These are phyloP conservation scores for Iselma pallidipennis DNA, from an alignment of 2,888 invertebrate genomes.

Conservation along the genomic window DNA sequence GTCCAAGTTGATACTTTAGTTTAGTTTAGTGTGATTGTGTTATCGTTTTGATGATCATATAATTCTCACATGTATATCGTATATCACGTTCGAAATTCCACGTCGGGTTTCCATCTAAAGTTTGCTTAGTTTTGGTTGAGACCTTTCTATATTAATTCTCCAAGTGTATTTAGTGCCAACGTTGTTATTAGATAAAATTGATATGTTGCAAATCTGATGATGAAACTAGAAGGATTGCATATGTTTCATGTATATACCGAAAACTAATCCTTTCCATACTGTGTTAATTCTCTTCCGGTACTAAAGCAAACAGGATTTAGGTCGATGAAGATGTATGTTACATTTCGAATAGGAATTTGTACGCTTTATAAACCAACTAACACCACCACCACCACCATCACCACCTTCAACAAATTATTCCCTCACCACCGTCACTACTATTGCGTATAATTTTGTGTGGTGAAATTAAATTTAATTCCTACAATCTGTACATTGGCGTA, in stretches of 20 bases:
- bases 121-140: background rate
- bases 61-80: background rate
- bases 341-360: background rate
- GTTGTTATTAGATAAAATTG: background rate
- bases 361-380: background rate
- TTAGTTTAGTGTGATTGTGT: background rate
- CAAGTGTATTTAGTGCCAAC: background rate
- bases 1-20: background rate
- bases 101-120: background rate
- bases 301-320: constrained; percentile 16
- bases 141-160: background rate
- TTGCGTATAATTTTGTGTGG: background rate
- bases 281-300: background rate
- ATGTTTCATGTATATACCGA: background rate
- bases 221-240: background rate
- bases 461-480: background rate
- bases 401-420: background rate
- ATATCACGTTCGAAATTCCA: background rate
- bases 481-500: background rate
- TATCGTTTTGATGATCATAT: background rate
- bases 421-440: background rate
- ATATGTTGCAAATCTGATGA: background rate
- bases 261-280: background rate
- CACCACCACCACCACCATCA: background rate
- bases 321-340: constrained; percentile 4